These are phyloP conservation scores for Ciona savignyi DNA, from an alignment of 23 tunicate genomes.

Conservation along the genomic window DNA sequence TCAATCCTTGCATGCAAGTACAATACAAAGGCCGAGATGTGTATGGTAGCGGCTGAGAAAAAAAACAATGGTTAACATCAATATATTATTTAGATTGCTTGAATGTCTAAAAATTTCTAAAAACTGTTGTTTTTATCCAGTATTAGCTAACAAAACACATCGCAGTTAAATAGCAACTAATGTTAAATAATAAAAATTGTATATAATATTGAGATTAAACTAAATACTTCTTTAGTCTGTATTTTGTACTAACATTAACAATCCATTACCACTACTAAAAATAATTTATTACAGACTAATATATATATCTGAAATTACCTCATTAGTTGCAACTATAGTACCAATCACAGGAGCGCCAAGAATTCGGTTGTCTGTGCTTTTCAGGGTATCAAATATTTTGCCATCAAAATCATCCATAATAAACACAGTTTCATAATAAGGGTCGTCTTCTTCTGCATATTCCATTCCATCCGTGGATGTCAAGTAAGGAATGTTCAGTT, in stretches of 20 bases:
- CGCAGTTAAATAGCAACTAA: neutral
- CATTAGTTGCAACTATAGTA: conserved; percentile 46
- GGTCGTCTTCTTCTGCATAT: conserved; percentile 62
- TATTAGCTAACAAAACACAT: neutral
- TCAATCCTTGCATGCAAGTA: conserved; percentile 80
- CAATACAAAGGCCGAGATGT: conserved; percentile 76
- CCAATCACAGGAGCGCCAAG: conserved; percentile 68
- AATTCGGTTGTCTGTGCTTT: conserved; percentile 48
- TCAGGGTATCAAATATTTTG: conserved; percentile 31
- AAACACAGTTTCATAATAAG: conserved; percentile 76
- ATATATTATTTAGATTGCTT: neutral
- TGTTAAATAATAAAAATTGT: no score
- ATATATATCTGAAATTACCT: conserved; percentile 30
- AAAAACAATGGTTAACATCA: neutral
- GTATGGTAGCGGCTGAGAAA: conserved; percentile 79
- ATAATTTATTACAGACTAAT: neutral
- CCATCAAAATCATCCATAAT: conserved; percentile 82
- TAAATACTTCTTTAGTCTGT: no score
- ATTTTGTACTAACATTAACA: no score
- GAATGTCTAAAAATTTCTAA: neutral
- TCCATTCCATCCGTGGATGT: conserved; percentile 64
- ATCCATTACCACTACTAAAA: neutral
- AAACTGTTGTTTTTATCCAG: neutral
- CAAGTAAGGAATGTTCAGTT: conserved; percentile 49
- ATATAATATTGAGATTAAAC: no score